A percentile compares a stretch with the other conserved stretches of the same genome.
These are phyloP conservation scores for Thymelicus lineola DNA, from an alignment of 2,888 invertebrate genomes.

Conservation along the genomic window DNA sequence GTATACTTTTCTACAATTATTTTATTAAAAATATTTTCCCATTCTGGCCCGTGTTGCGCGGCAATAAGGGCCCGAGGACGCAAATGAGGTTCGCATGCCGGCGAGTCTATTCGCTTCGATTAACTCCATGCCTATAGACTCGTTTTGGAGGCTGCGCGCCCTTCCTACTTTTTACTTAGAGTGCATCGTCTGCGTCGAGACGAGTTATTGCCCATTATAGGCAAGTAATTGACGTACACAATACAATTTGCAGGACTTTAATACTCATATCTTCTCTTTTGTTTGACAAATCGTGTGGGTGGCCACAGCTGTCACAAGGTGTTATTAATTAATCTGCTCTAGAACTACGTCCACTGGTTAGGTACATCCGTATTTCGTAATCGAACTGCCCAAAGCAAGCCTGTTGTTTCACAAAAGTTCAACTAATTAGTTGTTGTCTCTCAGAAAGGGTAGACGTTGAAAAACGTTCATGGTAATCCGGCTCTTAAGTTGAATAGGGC, in stretches of 20 bases:
- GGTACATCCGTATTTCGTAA: conserved; percentile 1
- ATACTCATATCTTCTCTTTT: conserved; percentile 12
- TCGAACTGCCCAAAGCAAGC: background rate
- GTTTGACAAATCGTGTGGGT: conserved; percentile 1
- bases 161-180: conserved; percentile 51
- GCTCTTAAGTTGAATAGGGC: background rate
- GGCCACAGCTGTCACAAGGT: no score
- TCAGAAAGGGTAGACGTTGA: conserved; percentile 8
- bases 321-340: no score
- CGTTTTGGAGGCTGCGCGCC: conserved; percentile 52
- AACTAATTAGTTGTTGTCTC: conserved; percentile 9
- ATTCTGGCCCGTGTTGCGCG: conserved; percentile 44
- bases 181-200: conserved; percentile 39
- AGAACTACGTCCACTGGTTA: background rate
- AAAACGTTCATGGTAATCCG: conserved; percentile 12
- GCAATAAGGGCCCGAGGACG: conserved; percentile 43
- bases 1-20: conserved; percentile 44
- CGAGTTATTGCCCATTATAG: conserved; percentile 55
- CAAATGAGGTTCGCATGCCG: conserved; percentile 45
- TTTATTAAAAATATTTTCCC: conserved; percentile 43
- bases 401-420: background rate
- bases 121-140: conserved; percentile 46
- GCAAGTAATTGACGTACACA: conserved; percentile 59
- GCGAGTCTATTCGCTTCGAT: conserved; percentile 50
- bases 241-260: conserved; percentile 46